Evolutionary conservation across 2,888 invertebrate species (phyloP), one percentile per base, ranked within the genome.

Genomic region (Ennomos fuscantarius): DNA sequence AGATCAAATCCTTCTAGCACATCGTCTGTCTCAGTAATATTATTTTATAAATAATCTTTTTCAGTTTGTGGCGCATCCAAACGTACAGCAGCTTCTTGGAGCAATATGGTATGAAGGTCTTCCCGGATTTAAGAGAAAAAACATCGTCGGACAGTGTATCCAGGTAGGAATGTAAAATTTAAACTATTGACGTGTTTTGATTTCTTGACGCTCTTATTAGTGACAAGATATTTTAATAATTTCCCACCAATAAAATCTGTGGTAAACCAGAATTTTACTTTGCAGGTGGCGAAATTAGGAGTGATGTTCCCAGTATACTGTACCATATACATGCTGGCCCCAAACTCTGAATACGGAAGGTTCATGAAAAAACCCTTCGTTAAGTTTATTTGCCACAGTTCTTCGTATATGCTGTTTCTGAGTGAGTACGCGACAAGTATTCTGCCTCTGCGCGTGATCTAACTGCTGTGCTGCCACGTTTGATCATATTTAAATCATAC

Each of bases 61-160:
- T 87, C 93, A 99, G 98, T 99, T 99, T 85, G 99, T 99, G 48
- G 97, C 99, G 3, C 99, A 99, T 92, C 98, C 99, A 1, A 99
- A 99, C 87, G 99, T 99, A 42, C 99, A 99, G 81, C 99, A 99
- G 84, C 91, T 99, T 45, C 89, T 99, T 62, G 99, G 98, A 6
- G 97, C 98, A 39, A 97, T 99, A 73, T 99, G 99, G 99, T 99
- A 99, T 88, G 99, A 99, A 81, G 99, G 99, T 10, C 91, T 99
- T 10, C 99, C 99, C 0, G 99, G 99, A 1, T 99, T 99, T 87
- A 95, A 99, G 53, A 94, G 99, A 69, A 96, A 98, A 90, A 97
- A 96, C 81, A 96, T 98, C 91, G 92, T 97, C 1, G 95, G 97
- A 44, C 99, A 99, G 85, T 93, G 97, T 47, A 69, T 97, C 44